phyloP scores from a whole-genome alignment of 2,113 vertebrate species.

The Athene noctua region DNA sequence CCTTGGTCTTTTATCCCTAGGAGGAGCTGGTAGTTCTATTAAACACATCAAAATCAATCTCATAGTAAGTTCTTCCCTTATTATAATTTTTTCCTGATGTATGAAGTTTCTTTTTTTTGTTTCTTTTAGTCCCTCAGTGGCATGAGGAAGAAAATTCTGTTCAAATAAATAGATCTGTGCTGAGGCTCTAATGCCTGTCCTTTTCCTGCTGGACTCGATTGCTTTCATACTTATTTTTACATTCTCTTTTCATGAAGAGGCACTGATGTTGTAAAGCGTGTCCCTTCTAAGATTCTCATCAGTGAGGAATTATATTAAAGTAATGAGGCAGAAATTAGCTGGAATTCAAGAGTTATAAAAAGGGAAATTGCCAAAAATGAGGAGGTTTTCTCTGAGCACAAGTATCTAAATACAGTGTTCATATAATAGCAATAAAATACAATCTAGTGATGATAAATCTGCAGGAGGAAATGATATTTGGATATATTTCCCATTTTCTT shows the following conservation, averaged over 20 bases:
- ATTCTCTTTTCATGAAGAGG: not conserved
- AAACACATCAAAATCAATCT: not conserved
- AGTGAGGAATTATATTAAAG: conserved; percentile 22
- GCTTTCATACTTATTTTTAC: not conserved
- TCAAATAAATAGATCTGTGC: not conserved
- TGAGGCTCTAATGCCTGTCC: not conserved
- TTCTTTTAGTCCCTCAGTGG: not conserved
- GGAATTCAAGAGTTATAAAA: conserved; percentile 27
- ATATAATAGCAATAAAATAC: not conserved
- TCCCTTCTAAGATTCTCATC: conserved; percentile 10
- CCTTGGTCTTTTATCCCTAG: not conserved
- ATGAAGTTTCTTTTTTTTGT: not conserved
- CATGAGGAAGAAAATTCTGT: not conserved
- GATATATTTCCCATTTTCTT: conserved; percentile 12
- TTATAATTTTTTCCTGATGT: not conserved
- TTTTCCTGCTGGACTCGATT: not conserved
- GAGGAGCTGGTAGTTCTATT: not conserved
- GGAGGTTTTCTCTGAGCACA: conserved; percentile 15
- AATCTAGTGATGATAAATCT: not conserved
- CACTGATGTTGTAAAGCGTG: not conserved
- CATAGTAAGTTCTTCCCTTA: not conserved
- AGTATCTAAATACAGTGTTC: not conserved
- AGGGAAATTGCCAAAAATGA: conserved; percentile 21
- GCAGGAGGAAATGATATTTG: not conserved
- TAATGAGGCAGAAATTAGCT: conserved; percentile 51